A percentile compares a stretch with the other conserved stretches of the same genome.
Evolutionary conservation across 2,888 invertebrate species (phyloP).

Genomic region (Hirtodrosophila trivittata): DNA sequence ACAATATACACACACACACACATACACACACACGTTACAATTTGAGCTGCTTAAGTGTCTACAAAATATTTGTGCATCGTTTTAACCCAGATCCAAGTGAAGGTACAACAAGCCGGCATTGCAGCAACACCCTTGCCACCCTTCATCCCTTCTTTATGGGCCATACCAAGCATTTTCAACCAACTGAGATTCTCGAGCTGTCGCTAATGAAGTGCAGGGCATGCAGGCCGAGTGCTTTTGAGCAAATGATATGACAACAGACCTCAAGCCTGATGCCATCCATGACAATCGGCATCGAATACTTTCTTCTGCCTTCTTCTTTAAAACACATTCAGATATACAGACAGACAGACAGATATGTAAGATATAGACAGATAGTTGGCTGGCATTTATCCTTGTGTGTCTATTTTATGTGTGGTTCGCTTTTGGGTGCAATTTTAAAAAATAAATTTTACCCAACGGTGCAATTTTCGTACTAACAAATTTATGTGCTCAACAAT

Average conservation of each 20-base stretch:
- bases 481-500: slow-evolving; percentile 77
- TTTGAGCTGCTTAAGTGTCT: slow-evolving; percentile 59
- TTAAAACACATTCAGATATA: slow-evolving; percentile 20
- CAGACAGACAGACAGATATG: too few species aligned
- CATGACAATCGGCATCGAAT: slow-evolving; percentile 40
- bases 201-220: slow-evolving; percentile 54
- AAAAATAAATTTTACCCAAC: slow-evolving; percentile 73
- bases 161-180: slow-evolving; percentile 29
- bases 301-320: slow-evolving; percentile 14
- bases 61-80: slow-evolving; percentile 66
- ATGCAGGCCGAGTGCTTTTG: slow-evolving; percentile 27
- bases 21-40: slow-evolving; percentile 21
- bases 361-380: slow-evolving; percentile 4
- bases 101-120: slow-evolving; percentile 35
- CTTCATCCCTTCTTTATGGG: not conserved
- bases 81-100: slow-evolving; percentile 48
- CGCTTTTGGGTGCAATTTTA: slow-evolving; percentile 59
- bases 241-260: slow-evolving; percentile 55
- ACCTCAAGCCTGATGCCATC: slow-evolving; percentile 20
- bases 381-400: slow-evolving; percentile 34
- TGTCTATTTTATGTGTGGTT: slow-evolving; percentile 37
- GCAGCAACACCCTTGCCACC: slow-evolving; percentile 12
- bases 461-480: slow-evolving; percentile 74
- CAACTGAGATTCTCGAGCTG: slow-evolving; percentile 28
- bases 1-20: slow-evolving; percentile 10